Conservation (phyloP, 2,888 invertebrate genomes). For the Drosophila mettleri region DNA sequence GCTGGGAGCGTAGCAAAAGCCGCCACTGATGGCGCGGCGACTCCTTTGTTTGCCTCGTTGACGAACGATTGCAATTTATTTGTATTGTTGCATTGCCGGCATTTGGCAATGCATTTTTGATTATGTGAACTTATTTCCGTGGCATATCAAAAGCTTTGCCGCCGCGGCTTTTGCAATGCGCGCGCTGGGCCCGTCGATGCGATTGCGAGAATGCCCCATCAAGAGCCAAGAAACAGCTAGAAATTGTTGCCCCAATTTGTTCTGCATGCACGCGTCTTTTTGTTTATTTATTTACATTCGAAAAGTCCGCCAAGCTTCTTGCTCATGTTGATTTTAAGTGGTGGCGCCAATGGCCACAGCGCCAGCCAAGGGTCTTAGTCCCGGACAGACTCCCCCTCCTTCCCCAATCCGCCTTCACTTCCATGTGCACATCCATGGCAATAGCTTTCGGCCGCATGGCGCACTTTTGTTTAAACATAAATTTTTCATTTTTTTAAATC, state of each 20-base stretch:
- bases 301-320: slow-evolving; percentile 74
- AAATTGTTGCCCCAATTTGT: slow-evolving; percentile 64
- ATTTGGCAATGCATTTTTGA: slow-evolving; percentile 76
- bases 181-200: background rate
- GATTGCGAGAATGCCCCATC: slow-evolving; percentile 33
- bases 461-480: slow-evolving; percentile 79
- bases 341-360: slow-evolving; percentile 74
- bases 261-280: slow-evolving; percentile 32
- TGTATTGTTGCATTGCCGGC: slow-evolving; percentile 80
- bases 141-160: slow-evolving; percentile 64
- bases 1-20: slow-evolving; percentile 28
- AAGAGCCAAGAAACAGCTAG: slow-evolving; percentile 39
- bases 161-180: slow-evolving; percentile 34
- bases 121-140: slow-evolving; percentile 71
- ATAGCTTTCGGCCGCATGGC: slow-evolving; percentile 56
- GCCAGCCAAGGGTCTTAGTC: slow-evolving; percentile 54
- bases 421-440: slow-evolving; percentile 30
- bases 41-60: slow-evolving; percentile 69
- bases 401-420: background rate
- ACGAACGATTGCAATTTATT: slow-evolving; percentile 80
- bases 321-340: slow-evolving; percentile 79
- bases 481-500: slow-evolving; percentile 80
- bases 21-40: slow-evolving; percentile 46
- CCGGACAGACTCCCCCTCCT: background rate
- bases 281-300: slow-evolving; percentile 75